Percentiles rank a stretch among this genome's conserved stretches.
Conservation (phyloP, 1,140 invertebrate genomes). For the Nasonia giraulti region DNA sequence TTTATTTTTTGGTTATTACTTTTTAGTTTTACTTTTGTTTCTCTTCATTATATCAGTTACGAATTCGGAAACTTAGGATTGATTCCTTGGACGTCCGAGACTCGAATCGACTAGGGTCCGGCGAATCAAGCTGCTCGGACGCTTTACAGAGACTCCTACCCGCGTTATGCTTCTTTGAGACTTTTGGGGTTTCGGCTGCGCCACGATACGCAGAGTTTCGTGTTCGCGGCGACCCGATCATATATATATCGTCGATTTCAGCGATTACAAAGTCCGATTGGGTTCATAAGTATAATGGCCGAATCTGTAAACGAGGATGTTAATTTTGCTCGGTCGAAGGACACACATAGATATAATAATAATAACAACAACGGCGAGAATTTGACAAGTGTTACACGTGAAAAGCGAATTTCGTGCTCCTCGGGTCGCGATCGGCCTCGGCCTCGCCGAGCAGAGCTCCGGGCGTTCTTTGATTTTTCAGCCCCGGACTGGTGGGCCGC, state of each 20-base stretch:
- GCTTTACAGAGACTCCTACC: slow-evolving; percentile 72
- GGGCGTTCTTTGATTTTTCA: slow-evolving; percentile 27
- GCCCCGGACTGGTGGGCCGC: background rate
- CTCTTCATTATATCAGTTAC: slow-evolving; percentile 53
- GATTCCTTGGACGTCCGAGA: slow-evolving; percentile 56
- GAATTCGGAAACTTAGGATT: slow-evolving; percentile 62
- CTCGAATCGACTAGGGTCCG: slow-evolving; percentile 52
- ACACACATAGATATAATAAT: background rate
- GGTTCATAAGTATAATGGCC: slow-evolving; percentile 57
- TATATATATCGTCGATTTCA: background rate
- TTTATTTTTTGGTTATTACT: slow-evolving; percentile 42
- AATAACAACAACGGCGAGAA: background rate
- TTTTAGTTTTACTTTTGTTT: slow-evolving; percentile 47
- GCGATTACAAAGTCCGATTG: slow-evolving; percentile 21
- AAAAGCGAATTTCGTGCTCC: slow-evolving; percentile 14
- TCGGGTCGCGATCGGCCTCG: background rate
- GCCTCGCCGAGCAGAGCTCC: background rate
- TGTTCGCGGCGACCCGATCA: background rate
- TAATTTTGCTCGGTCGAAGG: slow-evolving; percentile 67
- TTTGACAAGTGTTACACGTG: background rate
- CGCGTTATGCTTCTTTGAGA: slow-evolving; percentile 74
- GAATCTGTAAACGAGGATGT: slow-evolving; percentile 72
- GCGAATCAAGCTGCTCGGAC: slow-evolving; percentile 58
- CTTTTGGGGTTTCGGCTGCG: slow-evolving; percentile 45
- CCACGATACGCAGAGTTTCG: slow-evolving; percentile 45